Base-by-base conservation (phyloP, 2,797 vertebrate genomes). In the Fringilla coelebs region DNA sequence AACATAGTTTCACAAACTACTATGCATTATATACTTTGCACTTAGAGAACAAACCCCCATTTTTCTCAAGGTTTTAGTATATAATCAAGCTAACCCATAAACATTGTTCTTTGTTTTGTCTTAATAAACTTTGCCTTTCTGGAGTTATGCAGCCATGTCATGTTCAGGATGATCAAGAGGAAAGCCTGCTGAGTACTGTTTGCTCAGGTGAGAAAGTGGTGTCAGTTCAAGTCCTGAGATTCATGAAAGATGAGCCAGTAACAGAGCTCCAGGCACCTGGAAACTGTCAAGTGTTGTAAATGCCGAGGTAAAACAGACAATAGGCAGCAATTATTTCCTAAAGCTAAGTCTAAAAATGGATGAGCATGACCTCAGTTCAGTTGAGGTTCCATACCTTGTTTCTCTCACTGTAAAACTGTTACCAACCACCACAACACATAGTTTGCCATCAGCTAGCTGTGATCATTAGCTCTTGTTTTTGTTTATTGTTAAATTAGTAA, bases 261-360 rank as follows among this genome's bases (percentile, higher is more conserved):
- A 46, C 45, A 88, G 11, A 85, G 81, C 61, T 85, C 49, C 46
- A 80, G 65, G 58, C 65, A 80, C 36, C 85, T 46, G 54, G 68
- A 87, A 96, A 85, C 40, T 90, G 87, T 66, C 81, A 91, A 29
- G 20, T 70, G n/a, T 31, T 78, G 24, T 66, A 81, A 93, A 89
- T 41, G n/a, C 13, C 43, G 89, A 83, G 38, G 68, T 8, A 77
- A 88, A 71, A 85, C 9, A 72, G 48, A 49, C 29, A 75, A 70
- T 24, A 81, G 91, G 48, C 3, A 7, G n/a, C 10, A 26, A 75
- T 25, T 89, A 75, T 75, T 92, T 93, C 73, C 62, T 63, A 55
- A 90, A 92, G 7, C 29, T 66, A 65, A 72, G 43, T 46, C 40
- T 83, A 63, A 77, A 90, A 87, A 68, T 24, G 55, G 6, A 66